Base-by-base conservation (phyloP, 2,888 invertebrate species). In the Laothoe populi region DNA sequence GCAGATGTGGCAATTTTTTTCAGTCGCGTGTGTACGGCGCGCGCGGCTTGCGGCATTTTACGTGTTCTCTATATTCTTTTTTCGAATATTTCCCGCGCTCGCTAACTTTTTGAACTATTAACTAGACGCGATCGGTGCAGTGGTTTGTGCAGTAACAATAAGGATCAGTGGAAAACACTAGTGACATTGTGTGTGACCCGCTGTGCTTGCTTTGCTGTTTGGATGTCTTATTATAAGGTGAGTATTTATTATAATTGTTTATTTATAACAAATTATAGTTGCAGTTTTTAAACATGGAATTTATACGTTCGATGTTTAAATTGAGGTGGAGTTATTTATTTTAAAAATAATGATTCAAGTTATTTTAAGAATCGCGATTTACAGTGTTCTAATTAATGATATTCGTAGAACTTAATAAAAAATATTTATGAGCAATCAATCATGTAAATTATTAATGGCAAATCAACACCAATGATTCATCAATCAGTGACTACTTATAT, bases 1-100 rank as follows among this genome's bases (percentile, higher is more conserved):
- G 90, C 88, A 87, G 90, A 88, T 91, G 90, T 88, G 84, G 90
- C 85, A 86, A 86, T 88, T 92, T 91, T 81, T 92, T 92, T 91
- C 91, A 92, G 92, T 92, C 91, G 91, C 92, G 91, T 88, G 88
- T 82, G 84, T 84, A 78, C 78, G 73, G 79, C 88, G 90, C 90
- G 90, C 90, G 90, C 90, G 88, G 72, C 87, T 82, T 81, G 75
- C 16, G 74, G 75, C 83, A 75, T 82, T 83, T 81, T 73, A 74
- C 73, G 81, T 78, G 80, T 79, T 78, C 73, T 78, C 68, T n/a
- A 44, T 53, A 31, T 77, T 80, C 72, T 77, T 75, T 68, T 74
- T 75, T 79, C 73, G 71, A 68, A 72, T 67, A 73, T 82, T 86
- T 86, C 81, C 79, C 86, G 86, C 85, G 86, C 76, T 66, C 65